Percentiles rank a stretch among this genome's conserved stretches.
phyloP scores from a whole-genome alignment of 2,113 vertebrate genomes.

The Mola mola region DNA sequence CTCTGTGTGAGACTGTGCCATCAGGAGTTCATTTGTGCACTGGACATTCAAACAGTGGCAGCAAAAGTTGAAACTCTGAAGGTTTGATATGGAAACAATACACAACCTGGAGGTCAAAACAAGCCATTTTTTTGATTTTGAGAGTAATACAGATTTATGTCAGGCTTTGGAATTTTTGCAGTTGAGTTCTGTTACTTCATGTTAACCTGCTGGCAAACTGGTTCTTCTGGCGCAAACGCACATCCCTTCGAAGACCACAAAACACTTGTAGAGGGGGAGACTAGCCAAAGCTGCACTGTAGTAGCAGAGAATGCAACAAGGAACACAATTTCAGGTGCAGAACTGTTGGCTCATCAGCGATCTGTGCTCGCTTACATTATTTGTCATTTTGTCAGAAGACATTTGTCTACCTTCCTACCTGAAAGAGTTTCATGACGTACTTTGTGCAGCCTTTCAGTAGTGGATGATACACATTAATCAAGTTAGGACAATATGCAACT shows the following conservation, averaged over 20 bases:
- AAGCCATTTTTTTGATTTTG: constrained; percentile 31
- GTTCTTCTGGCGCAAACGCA: constrained; percentile 36
- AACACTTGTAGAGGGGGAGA: constrained; percentile 31
- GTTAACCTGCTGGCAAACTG: constrained; percentile 35
- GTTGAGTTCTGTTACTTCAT: constrained; percentile 28
- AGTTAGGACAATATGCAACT: constrained; percentile 24
- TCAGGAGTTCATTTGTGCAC: constrained; percentile 52
- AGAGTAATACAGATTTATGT: constrained; percentile 40
- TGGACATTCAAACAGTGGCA: constrained; percentile 23
- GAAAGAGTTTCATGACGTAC: constrained; percentile 14
- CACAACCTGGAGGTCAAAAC: constrained; percentile 38
- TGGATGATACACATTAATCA: constrained; percentile 22
- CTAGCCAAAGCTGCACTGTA: constrained; percentile 6
- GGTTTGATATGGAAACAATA: constrained; percentile 47
- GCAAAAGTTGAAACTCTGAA: constrained; percentile 29
- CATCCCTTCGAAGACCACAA: constrained; percentile 33
- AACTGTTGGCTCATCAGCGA: constrained; percentile 14
- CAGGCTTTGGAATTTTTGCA: constrained; percentile 41
- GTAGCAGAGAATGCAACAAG: neutral
- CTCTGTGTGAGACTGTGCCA: constrained; percentile 53
- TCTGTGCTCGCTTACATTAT: constrained; percentile 8
- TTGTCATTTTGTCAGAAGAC: neutral
- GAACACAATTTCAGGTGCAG: constrained; percentile 16
- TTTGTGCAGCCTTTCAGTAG: constrained; percentile 17
- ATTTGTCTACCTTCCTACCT: neutral